Evolutionary conservation across 1,140 invertebrate genomes (phyloP), one percentile per base, ranked within the genome.

Genomic region (Linepithema humile): DNA sequence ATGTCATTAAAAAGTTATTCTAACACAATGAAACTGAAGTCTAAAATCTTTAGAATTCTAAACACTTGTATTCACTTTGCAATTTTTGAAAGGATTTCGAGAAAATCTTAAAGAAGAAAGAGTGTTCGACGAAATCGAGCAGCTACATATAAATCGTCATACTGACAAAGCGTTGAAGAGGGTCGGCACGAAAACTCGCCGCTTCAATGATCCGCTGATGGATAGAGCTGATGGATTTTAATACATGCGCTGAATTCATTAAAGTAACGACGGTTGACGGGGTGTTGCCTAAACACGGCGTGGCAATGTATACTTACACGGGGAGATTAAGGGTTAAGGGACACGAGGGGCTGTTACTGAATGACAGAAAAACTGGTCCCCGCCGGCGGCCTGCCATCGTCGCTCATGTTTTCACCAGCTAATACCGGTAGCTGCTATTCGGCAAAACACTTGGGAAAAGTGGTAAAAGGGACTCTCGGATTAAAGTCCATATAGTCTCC

Each of bases 231-330:
- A 77, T 80, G 64, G 75, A 80, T 80, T 50, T 77, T 60, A 65
- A 77, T 77, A 40, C 32, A 35, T 7, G 32, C 48, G 48, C 48
- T 70, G 75, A 80, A 80, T 80, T 69, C 35, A 80, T 80, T 69
- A 80, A 67, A 70, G 75, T 70, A 70, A 80, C 75, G 64, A 80
- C 75, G 75, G 75, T 69, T 70, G 75, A 80, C 64, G 75, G 75
- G 64, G 64, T 80, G 75, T 80, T 80, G 48, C 75, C 75, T 64
- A 80, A 80, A 80, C 75, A 80, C 75, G 23, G 45, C 23, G 29
- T 29, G 74, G 45, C 17, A 23, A 12, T 69, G 48, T 80, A 80
- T 70, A 70, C 75, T 80, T 80, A 80, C 26, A 70, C 35, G 48
- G n/a, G 48, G 35, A 55, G 75, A 80, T 80, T 80, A 80, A 80